Evolutionary conservation across 2,888 invertebrate species (phyloP), one percentile per base, ranked within the genome.

Genomic region (Melolontha melolontha): DNA sequence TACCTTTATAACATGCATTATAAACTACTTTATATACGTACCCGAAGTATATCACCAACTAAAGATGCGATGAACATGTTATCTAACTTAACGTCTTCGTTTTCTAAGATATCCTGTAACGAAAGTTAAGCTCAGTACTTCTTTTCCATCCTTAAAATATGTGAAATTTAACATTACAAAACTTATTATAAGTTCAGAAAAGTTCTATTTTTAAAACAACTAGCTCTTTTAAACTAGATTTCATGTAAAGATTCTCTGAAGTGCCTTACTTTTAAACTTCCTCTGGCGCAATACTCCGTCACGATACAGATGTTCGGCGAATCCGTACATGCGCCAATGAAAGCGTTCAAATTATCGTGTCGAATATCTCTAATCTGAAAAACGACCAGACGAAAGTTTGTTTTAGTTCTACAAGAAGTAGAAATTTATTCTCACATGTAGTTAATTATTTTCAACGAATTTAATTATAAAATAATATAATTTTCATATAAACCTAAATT

Each of bases 1-100:
- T n/a, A n/a, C n/a, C n/a, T n/a, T n/a, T n/a, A n/a, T n/a, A n/a
- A n/a, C n/a, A n/a, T n/a, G n/a, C n/a, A n/a, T n/a, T n/a, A n/a
- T n/a, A 50, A 14, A 14, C n/a, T 50, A 50, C 1, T 50, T 12
- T 22, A 8, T 40, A 2, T 16, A 85, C 89, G 88, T 85, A 97
- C 97, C 86, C 96, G 89, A 77, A 98, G 91, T 73, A 98, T 94
- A 84, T 98, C 98, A 65, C 94, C 96, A 11, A 97, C 93, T 72
- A 98, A 88, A 6, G 97, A 97, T 27, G 97, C 96, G 74, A 96
- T 92, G 83, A 98, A 98, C 93, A 98, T 96, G 79, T 94, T 93
- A 83, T 98, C 98, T 78, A 97, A 85, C 84, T 96, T 96, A 73
- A 98, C 92, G 81, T 98, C 96, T 79, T 96, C 94, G 81, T 98